Percentiles rank a stretch among this genome's conserved stretches.
Evolutionary conservation across 2,888 invertebrate species (phyloP).

Genomic region (Bellardia bayeri): DNA sequence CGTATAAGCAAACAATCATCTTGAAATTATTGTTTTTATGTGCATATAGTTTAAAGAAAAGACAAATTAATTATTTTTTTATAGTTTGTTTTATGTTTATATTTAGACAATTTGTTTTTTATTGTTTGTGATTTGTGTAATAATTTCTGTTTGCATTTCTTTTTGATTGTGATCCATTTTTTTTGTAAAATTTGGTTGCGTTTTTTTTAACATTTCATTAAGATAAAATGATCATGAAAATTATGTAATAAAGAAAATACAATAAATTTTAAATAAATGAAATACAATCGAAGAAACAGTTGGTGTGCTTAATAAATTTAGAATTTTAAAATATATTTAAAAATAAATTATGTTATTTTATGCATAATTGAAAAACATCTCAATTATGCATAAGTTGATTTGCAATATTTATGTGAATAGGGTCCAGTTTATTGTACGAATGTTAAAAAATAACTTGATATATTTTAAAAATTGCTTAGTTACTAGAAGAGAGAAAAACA

Average conservation of each 20-base stretch:
- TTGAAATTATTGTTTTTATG: conserved; percentile 38
- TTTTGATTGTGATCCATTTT: background rate
- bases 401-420: too few relatives aligned
- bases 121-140: conserved; percentile 10
- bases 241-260: background rate
- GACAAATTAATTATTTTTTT: conserved; percentile 13
- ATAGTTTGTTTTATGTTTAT: conserved; percentile 15
- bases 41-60: conserved; percentile 42
- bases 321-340: too few relatives aligned
- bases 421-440: too few relatives aligned
- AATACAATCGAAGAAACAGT: background rate
- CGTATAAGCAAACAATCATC: conserved; percentile 24
- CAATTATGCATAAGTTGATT: too few relatives aligned
- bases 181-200: background rate
- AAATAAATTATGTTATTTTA: too few relatives aligned
- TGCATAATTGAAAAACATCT: too few relatives aligned
- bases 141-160: background rate
- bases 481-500: too few relatives aligned
- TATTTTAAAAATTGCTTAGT: too few relatives aligned
- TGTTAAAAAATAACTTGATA: too few relatives aligned
- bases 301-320: background rate
- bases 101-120: conserved; percentile 15
- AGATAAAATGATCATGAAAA: background rate
- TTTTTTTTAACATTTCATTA: background rate
- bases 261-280: background rate